Percentiles rank a stretch among this genome's conserved stretches.
Conservation (phyloP, 2,797 vertebrate species). For the Neostethus bicornis region DNA sequence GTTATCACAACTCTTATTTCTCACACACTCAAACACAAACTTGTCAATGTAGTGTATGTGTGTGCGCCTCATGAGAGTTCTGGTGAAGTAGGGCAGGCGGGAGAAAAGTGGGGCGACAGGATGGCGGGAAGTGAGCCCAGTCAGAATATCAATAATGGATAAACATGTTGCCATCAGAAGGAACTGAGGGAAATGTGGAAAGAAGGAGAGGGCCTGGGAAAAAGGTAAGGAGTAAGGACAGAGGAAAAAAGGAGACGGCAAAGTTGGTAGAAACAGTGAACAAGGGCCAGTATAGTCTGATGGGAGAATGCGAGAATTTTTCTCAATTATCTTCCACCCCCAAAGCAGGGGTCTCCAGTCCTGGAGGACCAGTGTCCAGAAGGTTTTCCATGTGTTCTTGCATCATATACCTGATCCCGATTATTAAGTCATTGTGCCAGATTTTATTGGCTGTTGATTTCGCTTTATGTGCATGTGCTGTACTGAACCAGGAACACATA, state of each 20-base stretch:
- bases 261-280: constrained; percentile 5
- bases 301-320: constrained; percentile 1
- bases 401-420: too few species aligned
- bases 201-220: constrained; percentile 28
- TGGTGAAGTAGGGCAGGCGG: constrained; percentile 75
- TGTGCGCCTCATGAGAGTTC: constrained; percentile 62
- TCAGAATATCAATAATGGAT: constrained; percentile 80
- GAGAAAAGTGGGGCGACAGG: constrained; percentile 73
- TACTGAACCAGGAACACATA: too few species aligned
- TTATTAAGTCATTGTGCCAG: too few species aligned
- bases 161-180: constrained; percentile 72
- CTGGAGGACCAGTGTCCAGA: too few species aligned
- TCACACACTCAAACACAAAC: constrained; percentile 22
- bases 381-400: too few species aligned
- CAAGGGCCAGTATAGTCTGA: constrained; percentile 2
- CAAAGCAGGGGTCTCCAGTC: too few species aligned
- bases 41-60: constrained; percentile 34
- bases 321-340: too few species aligned
- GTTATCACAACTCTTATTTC: constrained; percentile 59
- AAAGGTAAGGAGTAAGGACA: constrained; percentile 41
- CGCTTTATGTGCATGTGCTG: too few species aligned
- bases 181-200: constrained; percentile 47
- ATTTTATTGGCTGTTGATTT: too few species aligned
- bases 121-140: constrained; percentile 65
- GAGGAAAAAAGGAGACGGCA: constrained; percentile 29